Conservation (phyloP, 2,888 invertebrate genomes). For the Gastracanthus pulcherrimus region DNA sequence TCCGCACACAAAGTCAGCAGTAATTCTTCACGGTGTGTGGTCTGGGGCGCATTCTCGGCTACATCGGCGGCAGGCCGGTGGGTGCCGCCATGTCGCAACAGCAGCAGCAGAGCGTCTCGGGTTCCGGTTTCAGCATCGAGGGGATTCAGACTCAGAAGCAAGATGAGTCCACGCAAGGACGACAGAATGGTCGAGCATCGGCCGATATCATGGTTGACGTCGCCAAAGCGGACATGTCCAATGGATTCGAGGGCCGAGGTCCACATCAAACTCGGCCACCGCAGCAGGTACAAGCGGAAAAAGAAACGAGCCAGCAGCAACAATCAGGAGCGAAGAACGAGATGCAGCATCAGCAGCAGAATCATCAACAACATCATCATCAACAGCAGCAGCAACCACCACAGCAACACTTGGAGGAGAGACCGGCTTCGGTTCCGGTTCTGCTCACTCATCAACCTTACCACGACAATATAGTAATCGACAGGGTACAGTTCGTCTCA, state of each 20-base stretch:
- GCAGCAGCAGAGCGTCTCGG: slow-evolving; percentile 67
- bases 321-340: slow-evolving; percentile 42
- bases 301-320: slow-evolving; percentile 60
- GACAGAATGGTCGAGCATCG: slow-evolving; percentile 68
- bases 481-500: slow-evolving; percentile 70
- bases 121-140: slow-evolving; percentile 64
- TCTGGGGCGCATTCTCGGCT: slow-evolving; percentile 75
- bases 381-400: background rate
- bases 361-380: slow-evolving; percentile 6
- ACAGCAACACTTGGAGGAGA: slow-evolving; percentile 63
- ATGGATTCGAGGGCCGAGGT: slow-evolving; percentile 45
- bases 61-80: slow-evolving; percentile 77
- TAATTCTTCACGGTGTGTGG: slow-evolving; percentile 75
- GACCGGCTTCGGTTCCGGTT: slow-evolving; percentile 68
- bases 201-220: slow-evolving; percentile 45
- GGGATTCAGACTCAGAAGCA: slow-evolving; percentile 64
- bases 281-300: slow-evolving; percentile 51
- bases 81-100: slow-evolving; percentile 75
- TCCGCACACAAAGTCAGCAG: background rate
- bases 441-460: slow-evolving; percentile 67
- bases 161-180: slow-evolving; percentile 62
- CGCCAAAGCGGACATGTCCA: slow-evolving; percentile 45
- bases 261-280: background rate
- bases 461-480: slow-evolving; percentile 66
- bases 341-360: slow-evolving; percentile 1